These are phyloP conservation scores for Prionace glauca DNA, from an alignment of 2,797 vertebrate species.

Conservation along the genomic window DNA sequence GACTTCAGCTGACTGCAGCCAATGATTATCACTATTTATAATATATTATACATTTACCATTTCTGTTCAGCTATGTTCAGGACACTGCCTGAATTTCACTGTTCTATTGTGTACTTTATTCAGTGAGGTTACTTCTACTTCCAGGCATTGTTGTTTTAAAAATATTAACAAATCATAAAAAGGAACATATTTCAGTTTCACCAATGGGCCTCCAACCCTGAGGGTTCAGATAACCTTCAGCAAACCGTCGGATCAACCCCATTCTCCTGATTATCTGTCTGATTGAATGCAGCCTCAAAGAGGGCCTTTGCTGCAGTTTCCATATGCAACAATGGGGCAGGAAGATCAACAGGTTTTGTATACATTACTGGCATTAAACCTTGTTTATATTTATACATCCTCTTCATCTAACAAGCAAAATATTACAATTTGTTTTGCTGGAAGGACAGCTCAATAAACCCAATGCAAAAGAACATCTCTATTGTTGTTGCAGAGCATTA, in stretches of 20 bases:
- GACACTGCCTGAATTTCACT: neutral
- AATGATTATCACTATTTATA: neutral
- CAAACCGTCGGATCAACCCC: neutral
- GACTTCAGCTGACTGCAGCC: neutral
- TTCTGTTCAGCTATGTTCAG: neutral
- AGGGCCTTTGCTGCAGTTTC: neutral
- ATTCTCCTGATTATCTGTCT: neutral
- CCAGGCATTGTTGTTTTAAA: neutral
- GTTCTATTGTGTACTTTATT: neutral
- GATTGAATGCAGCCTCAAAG: neutral
- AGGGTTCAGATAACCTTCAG: neutral
- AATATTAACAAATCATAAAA: neutral
- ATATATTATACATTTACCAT: constrained; percentile 13
- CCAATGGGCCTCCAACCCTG: no score
- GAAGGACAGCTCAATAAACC: neutral
- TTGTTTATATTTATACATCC: neutral
- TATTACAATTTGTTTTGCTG: neutral
- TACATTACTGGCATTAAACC: neutral
- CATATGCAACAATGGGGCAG: neutral
- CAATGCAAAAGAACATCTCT: neutral
- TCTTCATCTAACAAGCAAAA: neutral
- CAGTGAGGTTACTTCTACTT: neutral
- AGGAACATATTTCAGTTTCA: neutral
- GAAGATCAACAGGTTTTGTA: neutral
- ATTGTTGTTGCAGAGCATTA: neutral